phyloP scores from a whole-genome alignment of 2,797 vertebrate species.

The Sebastes kiyomatsui region DNA sequence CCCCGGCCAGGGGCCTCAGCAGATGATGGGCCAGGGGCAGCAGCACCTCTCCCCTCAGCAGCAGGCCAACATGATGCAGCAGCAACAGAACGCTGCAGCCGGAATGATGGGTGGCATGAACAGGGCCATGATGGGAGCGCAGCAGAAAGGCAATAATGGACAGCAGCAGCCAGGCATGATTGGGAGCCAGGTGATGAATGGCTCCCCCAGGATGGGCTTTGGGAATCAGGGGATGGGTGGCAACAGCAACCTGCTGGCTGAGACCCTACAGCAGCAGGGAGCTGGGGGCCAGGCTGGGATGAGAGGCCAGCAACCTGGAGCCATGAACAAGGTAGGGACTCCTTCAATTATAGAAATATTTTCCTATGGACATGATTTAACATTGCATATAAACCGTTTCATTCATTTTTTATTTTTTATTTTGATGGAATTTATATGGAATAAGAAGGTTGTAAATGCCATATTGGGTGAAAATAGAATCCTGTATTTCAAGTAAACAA shows the following conservation, averaged over 20 bases:
- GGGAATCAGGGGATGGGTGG: conserved; percentile 89
- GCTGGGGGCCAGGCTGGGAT: conserved; percentile 84
- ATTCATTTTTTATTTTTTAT: not conserved
- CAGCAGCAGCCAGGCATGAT: conserved; percentile 89
- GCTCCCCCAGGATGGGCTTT: conserved; percentile 93
- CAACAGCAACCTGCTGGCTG: conserved; percentile 90
- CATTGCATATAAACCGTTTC: not conserved
- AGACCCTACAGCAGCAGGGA: conserved; percentile 90
- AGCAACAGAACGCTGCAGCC: conserved; percentile 81
- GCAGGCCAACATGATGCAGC: conserved; percentile 84
- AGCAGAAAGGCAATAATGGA: conserved; percentile 89
- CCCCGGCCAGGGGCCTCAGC: conserved; percentile 88
- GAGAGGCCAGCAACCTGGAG: conserved; percentile 90
- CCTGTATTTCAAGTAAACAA: not conserved
- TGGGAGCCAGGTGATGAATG: conserved; percentile 96
- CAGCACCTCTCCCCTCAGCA: conserved; percentile 84
- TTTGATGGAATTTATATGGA: not conserved
- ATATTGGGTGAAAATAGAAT: not conserved
- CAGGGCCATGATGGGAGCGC: conserved; percentile 90
- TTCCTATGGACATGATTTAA: not conserved
- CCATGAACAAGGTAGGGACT: conserved; percentile 86
- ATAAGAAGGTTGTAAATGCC: not conserved
- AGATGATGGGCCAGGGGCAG: conserved; percentile 86
- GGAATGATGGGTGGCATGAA: conserved; percentile 90
- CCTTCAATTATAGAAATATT: not conserved